Evolutionary conservation across 2,888 invertebrate genomes (phyloP).

Genomic region (Sminthurinus aureus): DNA sequence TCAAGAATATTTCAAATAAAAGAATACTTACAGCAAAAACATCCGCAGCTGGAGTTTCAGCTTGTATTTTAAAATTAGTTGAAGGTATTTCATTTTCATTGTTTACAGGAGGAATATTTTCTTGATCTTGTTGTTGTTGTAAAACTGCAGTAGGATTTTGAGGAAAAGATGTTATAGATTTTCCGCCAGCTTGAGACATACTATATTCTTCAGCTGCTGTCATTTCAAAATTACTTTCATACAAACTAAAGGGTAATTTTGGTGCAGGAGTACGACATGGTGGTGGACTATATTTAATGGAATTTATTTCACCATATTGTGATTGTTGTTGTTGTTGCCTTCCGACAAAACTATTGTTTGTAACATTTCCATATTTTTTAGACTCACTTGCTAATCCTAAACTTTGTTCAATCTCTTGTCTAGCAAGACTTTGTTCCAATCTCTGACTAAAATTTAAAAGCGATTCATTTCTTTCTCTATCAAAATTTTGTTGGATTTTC

Average conservation of each 20-base stretch:
- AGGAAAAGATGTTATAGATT: no score
- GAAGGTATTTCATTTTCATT: background rate
- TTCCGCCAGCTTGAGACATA: no score
- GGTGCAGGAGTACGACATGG: background rate
- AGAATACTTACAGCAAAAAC: no score
- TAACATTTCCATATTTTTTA: no score
- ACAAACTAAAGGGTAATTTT: constrained; percentile 19
- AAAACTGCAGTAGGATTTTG: no score
- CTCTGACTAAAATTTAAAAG: constrained; percentile 12
- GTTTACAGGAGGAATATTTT: background rate
- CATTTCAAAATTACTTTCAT: background rate
- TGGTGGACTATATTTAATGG: background rate
- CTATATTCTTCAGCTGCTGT: no score
- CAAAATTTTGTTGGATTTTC: constrained; percentile 22
- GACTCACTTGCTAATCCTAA: no score
- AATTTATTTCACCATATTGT: background rate
- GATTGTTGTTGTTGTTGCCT: background rate
- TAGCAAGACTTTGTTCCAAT: constrained; percentile 4
- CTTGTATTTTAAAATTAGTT: background rate
- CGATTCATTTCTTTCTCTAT: constrained; percentile 27
- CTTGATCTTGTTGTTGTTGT: background rate
- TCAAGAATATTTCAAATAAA: no score
- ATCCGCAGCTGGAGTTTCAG: background rate
- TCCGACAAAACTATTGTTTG: background rate
- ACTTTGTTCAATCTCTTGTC: constrained; percentile 7